Evolutionary conservation across 2,888 invertebrate species (phyloP).

Genomic region (Andrena flavipes): DNA sequence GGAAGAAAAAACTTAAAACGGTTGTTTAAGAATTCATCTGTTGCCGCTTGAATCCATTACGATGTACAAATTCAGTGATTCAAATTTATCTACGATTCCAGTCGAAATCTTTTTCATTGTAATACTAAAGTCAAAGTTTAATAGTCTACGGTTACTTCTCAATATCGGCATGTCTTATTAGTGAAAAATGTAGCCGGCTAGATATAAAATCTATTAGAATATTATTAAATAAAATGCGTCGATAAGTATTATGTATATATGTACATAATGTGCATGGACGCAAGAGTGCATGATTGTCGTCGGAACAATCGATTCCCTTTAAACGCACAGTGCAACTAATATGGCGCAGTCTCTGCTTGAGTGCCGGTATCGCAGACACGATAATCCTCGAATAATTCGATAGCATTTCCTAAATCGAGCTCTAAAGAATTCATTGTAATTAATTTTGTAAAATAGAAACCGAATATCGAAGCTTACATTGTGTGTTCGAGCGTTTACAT

Average conservation of each 20-base stretch:
- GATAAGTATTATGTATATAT: neutral
- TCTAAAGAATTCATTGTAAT: neutral
- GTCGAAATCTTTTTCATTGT: too few relatives aligned
- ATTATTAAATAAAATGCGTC: neutral
- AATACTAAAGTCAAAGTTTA: too few relatives aligned
- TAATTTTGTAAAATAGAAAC: neutral
- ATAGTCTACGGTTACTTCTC: too few relatives aligned
- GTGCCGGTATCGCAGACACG: neutral
- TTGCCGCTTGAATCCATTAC: too few relatives aligned
- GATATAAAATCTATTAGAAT: neutral
- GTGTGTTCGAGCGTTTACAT: neutral
- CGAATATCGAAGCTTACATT: neutral
- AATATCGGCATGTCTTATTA: too few relatives aligned
- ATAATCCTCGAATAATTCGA: neutral
- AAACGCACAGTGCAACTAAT: conserved; percentile 29
- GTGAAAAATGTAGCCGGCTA: too few relatives aligned
- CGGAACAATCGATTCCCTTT: conserved; percentile 10
- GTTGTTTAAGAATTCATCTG: neutral
- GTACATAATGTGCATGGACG: neutral
- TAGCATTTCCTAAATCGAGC: neutral
- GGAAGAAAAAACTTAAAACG: too few relatives aligned
- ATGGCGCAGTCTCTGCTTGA: conserved; percentile 27
- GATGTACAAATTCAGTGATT: too few relatives aligned
- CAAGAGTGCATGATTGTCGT: neutral
- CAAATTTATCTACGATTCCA: too few relatives aligned